Base-by-base conservation (phyloP, 2,113 vertebrate genomes). In the Panthera uncia region DNA sequence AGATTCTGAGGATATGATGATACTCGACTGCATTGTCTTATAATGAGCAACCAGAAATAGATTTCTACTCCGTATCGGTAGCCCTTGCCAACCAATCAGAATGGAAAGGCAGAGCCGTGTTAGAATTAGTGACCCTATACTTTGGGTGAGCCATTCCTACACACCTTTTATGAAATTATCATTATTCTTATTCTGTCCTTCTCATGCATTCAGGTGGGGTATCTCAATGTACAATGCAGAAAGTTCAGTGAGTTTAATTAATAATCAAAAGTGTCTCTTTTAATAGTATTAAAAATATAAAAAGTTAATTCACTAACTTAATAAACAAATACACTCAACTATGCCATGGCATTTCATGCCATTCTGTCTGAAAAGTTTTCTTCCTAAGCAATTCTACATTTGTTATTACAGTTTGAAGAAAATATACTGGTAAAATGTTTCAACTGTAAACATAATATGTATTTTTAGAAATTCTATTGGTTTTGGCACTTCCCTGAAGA, bases 21-120 rank as follows among this genome's bases (percentile, higher is more conserved):
- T 65, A 1, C 0, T 78, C 95, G 52, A 95, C 63, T 48, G 68
- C 68, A 84, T 74, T 93, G 88, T 50, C 89, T 95, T 90, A 97
- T 95, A 98, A 94, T 89, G 94, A 97, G 71, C 41, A 90, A 52
- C 86, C 45, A 96, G 27, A 93, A 98, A 97, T 97, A 97, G 97
- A 96, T 81, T 80, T 27, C 13, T 31, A 61, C 31, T 61, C 65
- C 15, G 48, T 1, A 52, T 86, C 89, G 90, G 19, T 38, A 82
- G 50, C 88, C 89, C 2, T 97, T 93, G n/a, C 68, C 89, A 95
- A 45, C 68, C 90, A 97, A 87, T 97, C 98, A 98, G 23, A 95
- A 78, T 50, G 61, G 95, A 93, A 95, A 85, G 33, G 63, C 41
- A 63, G 66, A 55, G 76, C 13, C 33, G 13, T 52, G 55, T 84